Base-by-base conservation (phyloP, 1,140 invertebrate genomes). In the Berghia stephanieae region DNA sequence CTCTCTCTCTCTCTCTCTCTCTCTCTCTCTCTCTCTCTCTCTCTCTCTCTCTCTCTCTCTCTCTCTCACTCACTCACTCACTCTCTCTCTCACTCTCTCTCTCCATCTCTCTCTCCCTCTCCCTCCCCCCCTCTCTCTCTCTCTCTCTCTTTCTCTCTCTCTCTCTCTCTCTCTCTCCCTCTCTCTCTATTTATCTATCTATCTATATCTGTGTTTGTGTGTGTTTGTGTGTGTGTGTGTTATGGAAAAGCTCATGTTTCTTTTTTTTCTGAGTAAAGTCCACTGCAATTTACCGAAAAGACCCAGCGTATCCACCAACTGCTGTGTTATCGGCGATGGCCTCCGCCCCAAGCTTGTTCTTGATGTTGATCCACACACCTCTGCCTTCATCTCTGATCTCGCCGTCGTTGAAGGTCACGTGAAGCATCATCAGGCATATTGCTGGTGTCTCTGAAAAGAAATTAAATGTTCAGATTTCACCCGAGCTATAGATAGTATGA, bases 351-450 rank as follows among this genome's bases (percentile, higher is more conserved):
- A 68, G 57, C 16, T 70, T 52, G 57, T 72, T 43, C 3, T 52
- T 75, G 16, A 75, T 42, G 46, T 81, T 78, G 42, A 81, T 69
- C 80, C 80, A 81, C 1, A 78, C 55, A 49, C 60, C 71, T 43
- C 77, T 52, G 38, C 76, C 73, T 31, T 75, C 74, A 55, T 81
- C 80, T 52, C 57, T 73, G 36, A 81, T 73, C n/a, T 69, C 55
- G 16, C 69, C 70, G 31, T 71, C 70, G 34, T 79, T 49, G 43
- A 81, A 81, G 18, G 77, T 78, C 74, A 81, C 63, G 24, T 79
- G 78, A 38, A 81, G 63, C 80, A 81, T 81, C 55, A 81, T 40
- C 34, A 81, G 68, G 49, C 80, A 81, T 18, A 70, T 38, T n/a
- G 77, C 74, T 4, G 77, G 69, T 8, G 77, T 60, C 38, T 63